These are phyloP conservation scores for Ceratina australensis DNA, from an alignment of 1,140 invertebrate species.

Conservation along the genomic window DNA sequence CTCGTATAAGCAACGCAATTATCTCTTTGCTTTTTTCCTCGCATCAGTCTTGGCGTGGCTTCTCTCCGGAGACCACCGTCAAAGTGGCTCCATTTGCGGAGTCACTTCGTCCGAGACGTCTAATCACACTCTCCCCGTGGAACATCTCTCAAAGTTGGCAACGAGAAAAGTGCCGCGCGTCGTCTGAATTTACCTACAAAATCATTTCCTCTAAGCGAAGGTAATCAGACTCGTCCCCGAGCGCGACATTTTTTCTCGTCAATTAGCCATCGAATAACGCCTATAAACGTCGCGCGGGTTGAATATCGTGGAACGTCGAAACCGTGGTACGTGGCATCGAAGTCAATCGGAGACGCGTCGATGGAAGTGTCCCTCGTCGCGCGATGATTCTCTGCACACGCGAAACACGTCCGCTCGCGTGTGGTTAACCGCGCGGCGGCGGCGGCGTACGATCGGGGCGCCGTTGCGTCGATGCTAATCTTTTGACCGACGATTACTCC, in stretches of 20 bases:
- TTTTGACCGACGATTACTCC: slow-evolving; percentile 15
- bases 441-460: neutral
- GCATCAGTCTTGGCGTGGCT: neutral
- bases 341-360: neutral
- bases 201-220: slow-evolving; percentile 1
- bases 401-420: slow-evolving; percentile 2
- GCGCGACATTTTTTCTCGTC: slow-evolving; percentile 9
- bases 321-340: neutral
- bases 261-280: neutral
- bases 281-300: neutral
- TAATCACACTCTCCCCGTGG: slow-evolving; percentile 5
- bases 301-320: neutral
- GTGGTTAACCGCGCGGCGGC: neutral
- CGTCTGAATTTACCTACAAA: slow-evolving; percentile 30
- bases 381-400: neutral
- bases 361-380: slow-evolving; percentile 17
- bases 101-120: slow-evolving; percentile 23
- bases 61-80: slow-evolving; percentile 1
- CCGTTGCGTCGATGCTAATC: slow-evolving; percentile 13
- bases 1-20: neutral
- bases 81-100: slow-evolving; percentile 32
- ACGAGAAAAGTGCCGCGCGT: neutral
- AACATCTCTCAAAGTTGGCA: neutral
- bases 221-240: neutral
- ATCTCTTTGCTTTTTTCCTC: neutral